phyloP scores from a whole-genome alignment of 2,113 vertebrate genomes.

The Pungitius pungitius region DNA sequence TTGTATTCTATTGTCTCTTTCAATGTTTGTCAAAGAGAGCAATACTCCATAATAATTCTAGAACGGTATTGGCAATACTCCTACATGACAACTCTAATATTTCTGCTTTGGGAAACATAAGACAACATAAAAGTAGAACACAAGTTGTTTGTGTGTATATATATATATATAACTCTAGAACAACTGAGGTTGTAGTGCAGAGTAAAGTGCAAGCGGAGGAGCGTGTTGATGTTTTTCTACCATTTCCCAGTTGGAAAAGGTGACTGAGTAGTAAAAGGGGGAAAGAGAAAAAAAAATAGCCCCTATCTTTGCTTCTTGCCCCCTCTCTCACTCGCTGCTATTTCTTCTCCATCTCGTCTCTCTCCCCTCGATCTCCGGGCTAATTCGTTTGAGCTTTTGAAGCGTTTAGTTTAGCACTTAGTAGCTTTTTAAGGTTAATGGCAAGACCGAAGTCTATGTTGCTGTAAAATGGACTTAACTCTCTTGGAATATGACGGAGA shows the following conservation, averaged over 20 bases:
- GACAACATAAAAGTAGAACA: too few relatives aligned
- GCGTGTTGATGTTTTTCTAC: conserved; percentile 63
- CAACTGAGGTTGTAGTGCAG: too few relatives aligned
- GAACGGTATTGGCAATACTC: conserved; percentile 65
- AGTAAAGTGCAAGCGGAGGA: too few relatives aligned
- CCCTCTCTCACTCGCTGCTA: conserved; percentile 35
- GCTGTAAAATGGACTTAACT: conserved; percentile 78
- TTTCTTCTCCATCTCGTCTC: conserved; percentile 11
- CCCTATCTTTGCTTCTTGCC: conserved; percentile 39
- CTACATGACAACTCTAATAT: conserved; percentile 71
- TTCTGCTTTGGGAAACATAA: conserved; percentile 48
- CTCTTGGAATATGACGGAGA: conserved; percentile 70
- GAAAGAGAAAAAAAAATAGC: conserved; percentile 38
- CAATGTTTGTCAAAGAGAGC: conserved; percentile 72
- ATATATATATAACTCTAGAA: too few relatives aligned
- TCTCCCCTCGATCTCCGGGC: conserved; percentile 43
- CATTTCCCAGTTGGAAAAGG: conserved; percentile 72
- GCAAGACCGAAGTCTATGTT: conserved; percentile 76
- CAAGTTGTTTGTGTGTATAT: too few relatives aligned
- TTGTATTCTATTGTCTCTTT: conserved; percentile 69
- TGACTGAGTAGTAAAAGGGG: conserved; percentile 43
- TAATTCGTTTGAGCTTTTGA: conserved; percentile 71
- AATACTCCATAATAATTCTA: conserved; percentile 58
- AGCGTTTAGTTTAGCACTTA: conserved; percentile 79
- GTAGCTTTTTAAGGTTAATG: conserved; percentile 83